phyloP scores from a whole-genome alignment of 2,113 vertebrate species.

The Tinamus guttatus region DNA sequence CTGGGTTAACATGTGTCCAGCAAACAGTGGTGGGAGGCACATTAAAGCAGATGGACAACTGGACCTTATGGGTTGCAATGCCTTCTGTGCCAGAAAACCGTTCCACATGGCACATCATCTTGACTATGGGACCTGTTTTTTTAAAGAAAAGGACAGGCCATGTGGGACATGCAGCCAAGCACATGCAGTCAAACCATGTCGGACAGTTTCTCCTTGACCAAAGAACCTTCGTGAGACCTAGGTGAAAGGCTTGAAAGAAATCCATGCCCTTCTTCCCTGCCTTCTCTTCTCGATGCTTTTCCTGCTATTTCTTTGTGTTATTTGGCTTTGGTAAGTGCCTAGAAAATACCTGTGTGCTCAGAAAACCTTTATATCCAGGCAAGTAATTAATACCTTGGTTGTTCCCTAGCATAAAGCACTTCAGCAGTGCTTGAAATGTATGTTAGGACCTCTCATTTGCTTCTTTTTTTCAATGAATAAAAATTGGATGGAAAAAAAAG shows the following conservation, averaged over 20 bases:
- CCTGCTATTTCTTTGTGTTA: neutral
- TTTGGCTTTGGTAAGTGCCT: neutral
- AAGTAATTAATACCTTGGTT: neutral
- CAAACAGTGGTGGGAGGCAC: neutral
- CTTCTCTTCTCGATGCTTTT: neutral
- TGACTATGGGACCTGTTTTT: neutral
- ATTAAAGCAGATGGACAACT: fast-evolving
- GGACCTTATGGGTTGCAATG: neutral
- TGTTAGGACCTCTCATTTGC: neutral
- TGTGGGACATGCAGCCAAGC: neutral
- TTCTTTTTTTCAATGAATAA: neutral
- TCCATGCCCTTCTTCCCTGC: neutral
- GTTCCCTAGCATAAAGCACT: neutral
- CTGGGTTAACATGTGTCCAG: fast-evolving
- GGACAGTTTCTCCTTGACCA: neutral
- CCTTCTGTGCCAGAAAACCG: neutral
- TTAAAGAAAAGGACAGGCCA: neutral
- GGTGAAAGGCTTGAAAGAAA: neutral
- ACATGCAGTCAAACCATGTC: neutral
- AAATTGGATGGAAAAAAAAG: neutral
- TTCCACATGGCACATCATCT: neutral
- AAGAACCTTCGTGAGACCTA: neutral
- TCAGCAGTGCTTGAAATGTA: neutral
- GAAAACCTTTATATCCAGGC: neutral
- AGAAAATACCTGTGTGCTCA: neutral